Evolutionary conservation across 2,888 invertebrate genomes (phyloP).

Genomic region (Steromphala cineraria): DNA sequence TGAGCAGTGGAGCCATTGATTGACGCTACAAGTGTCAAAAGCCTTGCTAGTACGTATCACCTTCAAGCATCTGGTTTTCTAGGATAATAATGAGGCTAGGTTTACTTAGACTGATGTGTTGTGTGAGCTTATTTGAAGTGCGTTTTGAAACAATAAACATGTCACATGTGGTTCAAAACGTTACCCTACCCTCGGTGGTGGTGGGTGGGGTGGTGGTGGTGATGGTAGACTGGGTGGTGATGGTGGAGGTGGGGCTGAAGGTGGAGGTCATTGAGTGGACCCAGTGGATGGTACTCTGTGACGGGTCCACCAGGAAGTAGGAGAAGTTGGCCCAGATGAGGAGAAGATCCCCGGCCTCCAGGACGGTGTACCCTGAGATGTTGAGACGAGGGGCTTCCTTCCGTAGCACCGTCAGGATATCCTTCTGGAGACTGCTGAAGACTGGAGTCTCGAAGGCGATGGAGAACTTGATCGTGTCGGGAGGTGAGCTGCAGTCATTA

Average conservation of each 20-base stretch:
- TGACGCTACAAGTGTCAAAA: too few species aligned
- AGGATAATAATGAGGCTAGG: too few species aligned
- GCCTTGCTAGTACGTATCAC: too few species aligned
- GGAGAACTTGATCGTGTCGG: constrained; percentile 16
- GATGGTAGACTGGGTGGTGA: background rate
- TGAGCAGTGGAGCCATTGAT: too few species aligned
- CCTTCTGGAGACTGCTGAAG: background rate
- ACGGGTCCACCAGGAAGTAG: constrained; percentile 9
- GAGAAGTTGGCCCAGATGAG: constrained; percentile 25
- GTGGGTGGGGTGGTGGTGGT: background rate
- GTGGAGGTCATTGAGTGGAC: background rate
- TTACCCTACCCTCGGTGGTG: background rate
- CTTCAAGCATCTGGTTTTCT: too few species aligned
- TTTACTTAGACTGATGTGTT: too few species aligned
- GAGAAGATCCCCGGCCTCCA: constrained; percentile 20
- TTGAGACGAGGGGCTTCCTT: constrained; percentile 3
- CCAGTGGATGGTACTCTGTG: background rate
- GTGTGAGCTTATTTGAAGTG: too few species aligned
- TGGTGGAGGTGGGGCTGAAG: constrained; percentile 14
- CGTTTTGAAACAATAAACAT: too few species aligned
- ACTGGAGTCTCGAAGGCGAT: constrained; percentile 14
- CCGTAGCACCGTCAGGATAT: constrained; percentile 17
- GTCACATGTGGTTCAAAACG: too few species aligned
- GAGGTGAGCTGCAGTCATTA: constrained; percentile 6
- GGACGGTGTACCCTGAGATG: constrained; percentile 14